Base-by-base conservation (phyloP, 1,140 invertebrate genomes). In the Bombus confusus region DNA sequence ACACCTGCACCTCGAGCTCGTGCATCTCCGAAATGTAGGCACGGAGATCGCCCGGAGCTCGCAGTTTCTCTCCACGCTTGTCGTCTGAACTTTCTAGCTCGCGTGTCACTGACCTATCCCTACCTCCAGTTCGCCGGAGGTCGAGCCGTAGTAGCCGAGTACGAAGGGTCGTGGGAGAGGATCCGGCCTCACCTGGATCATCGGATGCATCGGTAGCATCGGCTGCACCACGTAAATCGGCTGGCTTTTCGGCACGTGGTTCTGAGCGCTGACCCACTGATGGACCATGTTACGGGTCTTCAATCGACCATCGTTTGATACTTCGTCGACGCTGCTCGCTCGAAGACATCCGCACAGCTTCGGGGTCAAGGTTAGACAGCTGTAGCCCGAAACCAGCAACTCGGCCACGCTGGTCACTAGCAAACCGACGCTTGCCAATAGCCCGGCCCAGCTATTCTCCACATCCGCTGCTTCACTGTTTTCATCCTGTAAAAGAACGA, bases 271-370 rank as follows among this genome's bases (percentile, higher is more conserved):
- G 41, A 95, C 94, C 94, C 94, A 95, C 69, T 95, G 94, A 57
- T 95, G 94, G 1, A 95, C 94, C 94, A 95, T 95, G 87, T 95
- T 95, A 34, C 92, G 90, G 0, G 93, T 94, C 83, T 95, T 95
- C 25, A 95, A 76, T 9, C 92, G 91, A 39, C 94, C 92, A 66
- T 83, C 91, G 43, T 34, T n/a, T 22, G 80, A 76, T 0, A 39
- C 34, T 6, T 83, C 80, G 39, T 94, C 91, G 2, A 87, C 85
- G 12, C 90, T 88, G 66, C 84, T 90, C 1, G 91, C 79, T 59
- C 91, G 85, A 8, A 95, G 78, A 59, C 94, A 95, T 28, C 94
- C 90, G 87, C 94, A 95, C 15, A 95, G 89, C 71, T 94, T 94
- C 1, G 94, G 94, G 22, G 94, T 93, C 57, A 95, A 87, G 66